A percentile compares a stretch with the other conserved stretches of the same genome.
Conservation (phyloP, 2,113 vertebrate species). For the Oreochromis aureus region DNA sequence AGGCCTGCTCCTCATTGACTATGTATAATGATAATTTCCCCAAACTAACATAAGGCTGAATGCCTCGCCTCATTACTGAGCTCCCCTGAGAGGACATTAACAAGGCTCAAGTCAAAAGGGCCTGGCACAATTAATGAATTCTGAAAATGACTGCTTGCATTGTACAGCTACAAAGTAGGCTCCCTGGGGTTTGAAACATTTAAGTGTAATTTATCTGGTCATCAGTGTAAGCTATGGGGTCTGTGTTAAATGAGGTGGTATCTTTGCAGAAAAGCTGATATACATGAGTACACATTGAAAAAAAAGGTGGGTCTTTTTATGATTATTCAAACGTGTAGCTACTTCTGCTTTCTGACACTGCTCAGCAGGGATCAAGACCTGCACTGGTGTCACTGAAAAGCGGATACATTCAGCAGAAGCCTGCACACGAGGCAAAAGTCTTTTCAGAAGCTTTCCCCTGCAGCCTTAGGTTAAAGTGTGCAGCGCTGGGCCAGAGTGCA, state of each 20-base stretch:
- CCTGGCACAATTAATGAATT: slow-evolving; percentile 12
- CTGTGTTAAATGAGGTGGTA: not conserved
- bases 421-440: not conserved
- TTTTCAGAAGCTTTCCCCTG: not conserved
- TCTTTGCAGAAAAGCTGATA: not conserved
- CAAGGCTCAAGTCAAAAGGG: slow-evolving; percentile 9
- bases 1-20: slow-evolving; percentile 1
- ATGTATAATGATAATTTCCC: slow-evolving; percentile 32
- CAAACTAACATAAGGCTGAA: slow-evolving; percentile 25
- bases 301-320: not conserved
- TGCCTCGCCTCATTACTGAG: slow-evolving; percentile 20
- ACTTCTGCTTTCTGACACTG: not conserved
- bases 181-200: not conserved
- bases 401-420: not conserved
- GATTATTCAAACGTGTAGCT: not conserved
- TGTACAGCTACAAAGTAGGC: not conserved
- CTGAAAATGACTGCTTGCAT: slow-evolving; percentile 2
- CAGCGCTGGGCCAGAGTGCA: slow-evolving; percentile 41
- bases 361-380: not conserved
- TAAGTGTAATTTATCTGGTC: not conserved
- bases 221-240: not conserved
- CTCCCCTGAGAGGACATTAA: slow-evolving; percentile 44
- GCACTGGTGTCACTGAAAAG: not conserved
- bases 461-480: not conserved
- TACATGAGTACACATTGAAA: not conserved